Conservation (phyloP, 1,140 invertebrate genomes). For the Lasioglossum albipes region DNA sequence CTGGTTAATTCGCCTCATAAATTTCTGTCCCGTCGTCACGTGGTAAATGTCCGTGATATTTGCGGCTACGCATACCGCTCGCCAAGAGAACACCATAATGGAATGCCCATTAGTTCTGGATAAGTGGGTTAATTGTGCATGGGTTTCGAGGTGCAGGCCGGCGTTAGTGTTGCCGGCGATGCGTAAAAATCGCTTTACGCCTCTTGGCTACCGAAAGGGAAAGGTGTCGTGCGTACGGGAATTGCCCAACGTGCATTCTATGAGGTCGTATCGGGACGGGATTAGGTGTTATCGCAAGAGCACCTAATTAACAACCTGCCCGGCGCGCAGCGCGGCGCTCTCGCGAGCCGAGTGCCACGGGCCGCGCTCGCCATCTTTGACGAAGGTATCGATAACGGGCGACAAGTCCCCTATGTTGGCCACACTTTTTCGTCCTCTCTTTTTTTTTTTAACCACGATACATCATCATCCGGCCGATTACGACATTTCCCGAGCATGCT, state of each 20-base stretch:
- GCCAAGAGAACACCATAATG: constrained; percentile 58
- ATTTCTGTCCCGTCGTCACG: constrained; percentile 4
- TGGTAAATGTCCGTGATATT: constrained; percentile 1
- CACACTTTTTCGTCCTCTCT: not conserved
- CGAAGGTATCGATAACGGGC: constrained; percentile 5
- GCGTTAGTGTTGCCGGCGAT: constrained; percentile 45
- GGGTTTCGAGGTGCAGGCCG: constrained; percentile 25
- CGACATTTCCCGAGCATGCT: too few relatives aligned
- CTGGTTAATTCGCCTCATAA: constrained; percentile 14
- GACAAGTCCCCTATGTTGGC: not conserved
- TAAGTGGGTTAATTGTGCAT: constrained; percentile 70
- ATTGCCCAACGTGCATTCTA: constrained; percentile 15
- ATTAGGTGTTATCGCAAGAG: constrained; percentile 46
- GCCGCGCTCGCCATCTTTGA: not conserved
- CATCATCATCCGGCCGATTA: too few relatives aligned
- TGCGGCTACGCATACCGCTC: not conserved
- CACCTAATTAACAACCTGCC: constrained; percentile 52
- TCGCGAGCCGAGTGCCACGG: not conserved
- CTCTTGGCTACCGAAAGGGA: constrained; percentile 61
- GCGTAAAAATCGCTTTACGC: constrained; percentile 62
- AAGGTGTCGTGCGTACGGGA: constrained; percentile 49
- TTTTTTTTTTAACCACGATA: not conserved
- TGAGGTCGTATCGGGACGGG: constrained; percentile 11
- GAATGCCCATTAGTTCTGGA: constrained; percentile 69
- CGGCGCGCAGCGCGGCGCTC: not conserved